Base-by-base conservation (phyloP, 2,888 invertebrate genomes). In the Eupithecia tripunctaria region DNA sequence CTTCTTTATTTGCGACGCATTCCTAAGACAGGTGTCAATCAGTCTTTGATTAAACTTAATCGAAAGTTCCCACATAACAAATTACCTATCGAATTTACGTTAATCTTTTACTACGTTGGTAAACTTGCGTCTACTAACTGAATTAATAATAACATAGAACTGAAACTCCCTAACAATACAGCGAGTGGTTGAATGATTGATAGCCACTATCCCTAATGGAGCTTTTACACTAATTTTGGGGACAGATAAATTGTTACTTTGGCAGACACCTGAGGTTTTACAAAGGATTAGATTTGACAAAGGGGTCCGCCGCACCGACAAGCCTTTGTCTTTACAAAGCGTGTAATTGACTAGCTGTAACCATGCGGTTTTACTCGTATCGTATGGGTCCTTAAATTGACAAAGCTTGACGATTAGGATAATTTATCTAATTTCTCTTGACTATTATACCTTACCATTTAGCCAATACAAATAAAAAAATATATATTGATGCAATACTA, bases 91-190 rank as follows among this genome's bases (percentile, higher is more conserved):
- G 25, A 60, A 18, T 60, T 59, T 18, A 18, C n/a, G 21, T 60
- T 15, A 60, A 1, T 29, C 8, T 60, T 29, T 3, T 2, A 18
- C 29, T 29, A 6, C 18, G 60, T 63, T 63, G 36, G 36, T 63
- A 5, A 63, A 63, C n/a, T 32, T 32, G n/a, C 36, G 32, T 63
- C 36, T n/a, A n/a, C 6, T 32, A 29, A 63, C 63, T 84, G 81
- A 84, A 84, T 85, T 82, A 83, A 84, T 84, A 82, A 82, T 83
- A 80, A 75, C 78, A 38, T 21, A 38, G 71, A 63, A 67, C 32
- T 29, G 56, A 38, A 63, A 25, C 29, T 68, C n/a, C 59, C 25
- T 71, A 79, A 74, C 43, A 82, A 78, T 83, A 81, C 72, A 78
- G 32, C 64, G 38, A 12, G 71, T 75, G 76, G 68, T 36, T 75